Evolutionary conservation across 2,888 invertebrate genomes (phyloP), one percentile per base, ranked within the genome.

Genomic region (Trilocha varians): DNA sequence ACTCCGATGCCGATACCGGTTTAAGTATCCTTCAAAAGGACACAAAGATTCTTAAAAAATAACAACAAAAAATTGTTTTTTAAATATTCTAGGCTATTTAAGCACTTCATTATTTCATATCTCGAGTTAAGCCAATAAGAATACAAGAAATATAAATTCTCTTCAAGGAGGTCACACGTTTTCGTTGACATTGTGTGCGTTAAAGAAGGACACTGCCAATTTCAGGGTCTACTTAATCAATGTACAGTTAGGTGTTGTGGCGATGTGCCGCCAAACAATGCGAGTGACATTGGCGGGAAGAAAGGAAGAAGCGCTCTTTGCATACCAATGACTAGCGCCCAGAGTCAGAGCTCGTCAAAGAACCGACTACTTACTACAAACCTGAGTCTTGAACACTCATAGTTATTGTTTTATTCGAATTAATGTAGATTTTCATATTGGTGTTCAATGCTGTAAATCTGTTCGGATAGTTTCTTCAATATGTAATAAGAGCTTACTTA

Each of bases 151-250:
- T 11, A 4, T 25, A 9, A 11, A 25, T 4, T 9, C 3, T 11
- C 25, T 25, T 25, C 25, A 25, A 4, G 11, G 3, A 25, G 25
- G 25, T 25, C 6, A 9, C 3, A 25, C 25, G 25, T 25, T 25
- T 66, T 61, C 66, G 71, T 74, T 68, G 66, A 47, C 47, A 57
- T 54, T 53, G 47, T 50, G 46, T 37, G 39, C 47, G 49, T 52
- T 52, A 65, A 83, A 82, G 76, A 79, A 79, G 83, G 78, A 70
- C 83, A 78, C 74, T 78, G 79, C 69, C 78, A 78, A 85, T 85
- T 84, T 85, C 84, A 84, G 79, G 85, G 82, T 75, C 75, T 65
- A 83, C 65, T 78, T 78, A 65, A 58, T 56, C 55, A 49, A 59
- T 65, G 67, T 78, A 85, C 85, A 78, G 84, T 85, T 84, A 85